Percentiles rank a stretch among this genome's conserved stretches.
These are phyloP conservation scores for Euzetes globulus DNA, from an alignment of 2,888 invertebrate species.

Conservation along the genomic window DNA sequence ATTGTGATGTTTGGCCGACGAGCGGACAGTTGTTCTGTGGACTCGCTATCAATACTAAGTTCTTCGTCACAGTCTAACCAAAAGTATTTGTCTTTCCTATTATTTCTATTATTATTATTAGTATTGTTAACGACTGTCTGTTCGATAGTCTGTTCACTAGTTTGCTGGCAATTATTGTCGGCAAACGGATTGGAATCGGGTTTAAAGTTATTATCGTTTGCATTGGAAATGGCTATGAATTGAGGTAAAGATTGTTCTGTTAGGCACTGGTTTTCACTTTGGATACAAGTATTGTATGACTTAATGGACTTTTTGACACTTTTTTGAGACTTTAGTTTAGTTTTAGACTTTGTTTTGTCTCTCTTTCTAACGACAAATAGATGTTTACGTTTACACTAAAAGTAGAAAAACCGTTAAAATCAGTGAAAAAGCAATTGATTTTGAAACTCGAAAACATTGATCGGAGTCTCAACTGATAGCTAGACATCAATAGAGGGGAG, in stretches of 20 bases:
- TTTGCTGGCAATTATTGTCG: not conserved
- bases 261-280: not conserved
- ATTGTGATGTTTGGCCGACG: not conserved
- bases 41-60: not conserved
- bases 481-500: no score
- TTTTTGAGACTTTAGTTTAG: not conserved
- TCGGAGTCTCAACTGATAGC: no score
- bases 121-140: not conserved
- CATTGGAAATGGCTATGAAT: not conserved
- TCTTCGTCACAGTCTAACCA: constrained; percentile 13
- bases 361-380: not conserved
- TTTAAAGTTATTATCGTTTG: not conserved
- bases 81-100: constrained; percentile 11
- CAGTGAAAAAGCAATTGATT: not conserved
- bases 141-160: not conserved
- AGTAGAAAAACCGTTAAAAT: not conserved
- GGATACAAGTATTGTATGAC: not conserved
- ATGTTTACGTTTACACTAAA: not conserved
- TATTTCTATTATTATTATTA: constrained; percentile 6
- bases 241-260: not conserved
- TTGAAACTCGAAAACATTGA: not conserved
- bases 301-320: not conserved
- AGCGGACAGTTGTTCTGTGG: not conserved
- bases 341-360: not conserved
- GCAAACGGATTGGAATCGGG: not conserved